Conservation (phyloP, 2,797 vertebrate genomes). For the Urophycis tenuis region DNA sequence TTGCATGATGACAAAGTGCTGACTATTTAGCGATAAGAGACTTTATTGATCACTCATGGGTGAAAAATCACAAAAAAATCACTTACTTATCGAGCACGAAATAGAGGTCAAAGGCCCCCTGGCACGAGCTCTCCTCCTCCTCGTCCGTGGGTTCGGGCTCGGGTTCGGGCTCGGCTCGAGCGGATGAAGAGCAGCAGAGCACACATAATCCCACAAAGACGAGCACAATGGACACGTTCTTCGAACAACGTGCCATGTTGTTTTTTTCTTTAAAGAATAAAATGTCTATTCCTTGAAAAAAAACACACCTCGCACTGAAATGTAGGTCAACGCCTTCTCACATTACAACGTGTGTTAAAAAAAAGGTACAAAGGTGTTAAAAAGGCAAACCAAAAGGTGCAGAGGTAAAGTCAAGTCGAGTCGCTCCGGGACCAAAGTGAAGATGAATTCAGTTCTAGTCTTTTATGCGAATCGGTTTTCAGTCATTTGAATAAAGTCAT, state of each 20-base stretch:
- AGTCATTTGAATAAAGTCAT: conserved; percentile 2
- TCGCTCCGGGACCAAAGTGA: neutral
- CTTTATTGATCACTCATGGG: too few species aligned
- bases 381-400: too few species aligned
- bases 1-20: neutral
- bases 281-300: conserved; percentile 27
- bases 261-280: conserved; percentile 7
- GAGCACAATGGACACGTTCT: conserved; percentile 41
- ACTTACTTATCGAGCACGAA: conserved; percentile 94
- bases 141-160: conserved; percentile 58
- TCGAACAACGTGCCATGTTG: conserved; percentile 46
- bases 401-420: too few species aligned
- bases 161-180: conserved; percentile 56
- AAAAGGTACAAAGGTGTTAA: neutral
- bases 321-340: conserved; percentile 22
- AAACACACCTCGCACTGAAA: neutral
- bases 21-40: too few species aligned
- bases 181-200: conserved; percentile 43
- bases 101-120: conserved; percentile 87
- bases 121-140: conserved; percentile 79
- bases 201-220: conserved; percentile 67
- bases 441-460: too few species aligned
- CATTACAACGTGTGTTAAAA: conserved; percentile 38
- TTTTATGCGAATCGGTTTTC: neutral
- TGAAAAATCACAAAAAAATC: too few species aligned